Evolutionary conservation across 2,888 invertebrate species (phyloP).

Genomic region (Capitulum mitella): DNA sequence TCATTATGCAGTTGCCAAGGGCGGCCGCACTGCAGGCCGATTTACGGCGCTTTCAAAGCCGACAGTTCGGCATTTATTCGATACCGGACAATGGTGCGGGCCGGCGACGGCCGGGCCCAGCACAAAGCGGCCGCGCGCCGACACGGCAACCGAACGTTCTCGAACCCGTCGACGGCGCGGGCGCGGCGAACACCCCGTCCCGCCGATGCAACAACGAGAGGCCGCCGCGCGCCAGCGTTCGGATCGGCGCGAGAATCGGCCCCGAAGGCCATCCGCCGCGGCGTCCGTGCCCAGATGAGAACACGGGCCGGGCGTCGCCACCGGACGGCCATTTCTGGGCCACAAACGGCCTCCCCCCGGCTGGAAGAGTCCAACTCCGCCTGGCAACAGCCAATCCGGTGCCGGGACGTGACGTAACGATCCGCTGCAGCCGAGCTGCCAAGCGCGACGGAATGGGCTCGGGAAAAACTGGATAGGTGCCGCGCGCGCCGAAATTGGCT

Average conservation of each 20-base stretch:
- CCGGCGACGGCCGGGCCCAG: background rate
- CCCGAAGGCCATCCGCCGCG: background rate
- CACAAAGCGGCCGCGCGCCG: background rate
- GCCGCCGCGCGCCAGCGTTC: background rate
- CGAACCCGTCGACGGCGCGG: background rate
- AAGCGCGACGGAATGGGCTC: background rate
- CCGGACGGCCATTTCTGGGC: constrained; percentile 22
- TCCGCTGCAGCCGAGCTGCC: constrained; percentile 8
- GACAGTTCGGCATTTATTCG: background rate
- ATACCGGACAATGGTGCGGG: background rate
- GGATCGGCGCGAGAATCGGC: background rate
- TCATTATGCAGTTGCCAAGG: constrained; percentile 5
- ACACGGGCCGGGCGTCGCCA: background rate
- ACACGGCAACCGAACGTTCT: background rate
- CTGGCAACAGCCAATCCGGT: constrained; percentile 14
- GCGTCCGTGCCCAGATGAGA: background rate
- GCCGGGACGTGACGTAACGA: background rate
- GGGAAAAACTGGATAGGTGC: background rate
- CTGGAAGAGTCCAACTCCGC: constrained; percentile 16
- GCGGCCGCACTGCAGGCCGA: background rate
- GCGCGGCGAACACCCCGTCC: background rate
- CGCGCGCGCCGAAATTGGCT: background rate
- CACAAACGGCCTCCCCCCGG: constrained; percentile 9
- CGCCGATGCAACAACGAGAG: background rate
- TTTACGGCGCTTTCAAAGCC: background rate